These are phyloP conservation scores for Trypoxylus dichotomus DNA, from an alignment of 1,140 invertebrate genomes.

Conservation along the genomic window DNA sequence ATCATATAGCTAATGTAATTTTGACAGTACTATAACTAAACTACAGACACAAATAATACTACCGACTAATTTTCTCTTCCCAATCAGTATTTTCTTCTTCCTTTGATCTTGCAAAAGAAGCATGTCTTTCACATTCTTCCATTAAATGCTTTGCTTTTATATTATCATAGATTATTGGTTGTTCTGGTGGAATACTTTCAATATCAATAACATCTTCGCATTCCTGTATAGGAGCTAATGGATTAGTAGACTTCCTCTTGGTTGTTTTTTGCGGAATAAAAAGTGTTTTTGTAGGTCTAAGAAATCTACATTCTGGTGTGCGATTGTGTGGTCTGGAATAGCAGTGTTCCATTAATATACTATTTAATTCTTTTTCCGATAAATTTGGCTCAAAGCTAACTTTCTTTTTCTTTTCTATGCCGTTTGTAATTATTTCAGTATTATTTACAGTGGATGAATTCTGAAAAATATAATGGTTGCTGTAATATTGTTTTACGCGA, in stretches of 20 bases:
- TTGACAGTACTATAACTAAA: too few relatives aligned
- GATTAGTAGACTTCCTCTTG: slow-evolving; percentile 42
- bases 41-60: background rate
- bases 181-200: slow-evolving; percentile 45
- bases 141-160: slow-evolving; percentile 65
- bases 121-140: slow-evolving; percentile 72
- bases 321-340: slow-evolving; percentile 73
- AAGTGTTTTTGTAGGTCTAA: slow-evolving; percentile 63
- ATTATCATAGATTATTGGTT: slow-evolving; percentile 63
- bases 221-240: slow-evolving; percentile 34
- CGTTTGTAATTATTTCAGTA: background rate
- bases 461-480: background rate
- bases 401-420: slow-evolving; percentile 13
- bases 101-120: slow-evolving; percentile 63
- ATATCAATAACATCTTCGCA: slow-evolving; percentile 56
- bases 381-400: slow-evolving; percentile 1
- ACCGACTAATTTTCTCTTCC: slow-evolving; percentile 69
- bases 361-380: slow-evolving; percentile 17
- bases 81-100: slow-evolving; percentile 65
- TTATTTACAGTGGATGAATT: background rate
- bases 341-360: slow-evolving; percentile 64
- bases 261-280: slow-evolving; percentile 51
- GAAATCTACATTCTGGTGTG: slow-evolving; percentile 66
- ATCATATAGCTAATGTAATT: too few relatives aligned
- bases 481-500: background rate